A percentile compares a stretch with the other conserved stretches of the same genome.
Conservation (phyloP, 2,113 vertebrate genomes). For the Etia nguti region DNA sequence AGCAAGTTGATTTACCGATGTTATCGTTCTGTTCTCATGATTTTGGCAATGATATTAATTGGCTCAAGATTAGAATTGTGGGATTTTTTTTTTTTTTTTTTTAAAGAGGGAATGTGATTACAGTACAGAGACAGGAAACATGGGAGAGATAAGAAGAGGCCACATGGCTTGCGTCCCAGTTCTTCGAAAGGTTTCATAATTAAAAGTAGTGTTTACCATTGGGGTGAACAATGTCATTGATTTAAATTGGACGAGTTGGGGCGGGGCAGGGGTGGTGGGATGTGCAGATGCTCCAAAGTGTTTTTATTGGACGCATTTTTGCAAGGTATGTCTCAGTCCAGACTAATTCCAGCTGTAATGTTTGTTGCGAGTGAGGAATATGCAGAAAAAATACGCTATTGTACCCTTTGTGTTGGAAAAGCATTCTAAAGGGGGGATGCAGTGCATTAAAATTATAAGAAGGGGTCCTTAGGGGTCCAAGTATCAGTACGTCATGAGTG, state of each 20-base stretch:
- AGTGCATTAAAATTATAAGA: neutral
- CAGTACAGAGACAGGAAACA: neutral
- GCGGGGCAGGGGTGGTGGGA: neutral
- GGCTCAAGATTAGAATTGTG: neutral
- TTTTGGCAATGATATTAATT: neutral
- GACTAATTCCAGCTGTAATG: neutral
- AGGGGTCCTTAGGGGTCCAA: too few relatives aligned
- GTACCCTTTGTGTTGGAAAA: neutral
- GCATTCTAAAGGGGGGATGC: fast-evolving
- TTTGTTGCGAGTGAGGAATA: neutral
- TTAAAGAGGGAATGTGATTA: neutral
- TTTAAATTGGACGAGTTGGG: neutral
- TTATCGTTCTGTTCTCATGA: neutral
- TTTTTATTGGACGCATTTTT: neutral
- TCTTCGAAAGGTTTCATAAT: neutral
- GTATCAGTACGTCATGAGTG: neutral
- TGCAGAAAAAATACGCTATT: fast-evolving
- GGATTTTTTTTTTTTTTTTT: neutral
- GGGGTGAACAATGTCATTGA: neutral
- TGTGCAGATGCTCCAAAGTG: neutral
- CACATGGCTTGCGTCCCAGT: neutral
- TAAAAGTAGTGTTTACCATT: neutral
- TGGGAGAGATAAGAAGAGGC: neutral
- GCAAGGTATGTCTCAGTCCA: neutral
- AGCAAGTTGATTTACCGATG: neutral